Evolutionary conservation across 2,797 vertebrate genomes (phyloP).

Genomic region (Dicrostonyx torquatus): DNA sequence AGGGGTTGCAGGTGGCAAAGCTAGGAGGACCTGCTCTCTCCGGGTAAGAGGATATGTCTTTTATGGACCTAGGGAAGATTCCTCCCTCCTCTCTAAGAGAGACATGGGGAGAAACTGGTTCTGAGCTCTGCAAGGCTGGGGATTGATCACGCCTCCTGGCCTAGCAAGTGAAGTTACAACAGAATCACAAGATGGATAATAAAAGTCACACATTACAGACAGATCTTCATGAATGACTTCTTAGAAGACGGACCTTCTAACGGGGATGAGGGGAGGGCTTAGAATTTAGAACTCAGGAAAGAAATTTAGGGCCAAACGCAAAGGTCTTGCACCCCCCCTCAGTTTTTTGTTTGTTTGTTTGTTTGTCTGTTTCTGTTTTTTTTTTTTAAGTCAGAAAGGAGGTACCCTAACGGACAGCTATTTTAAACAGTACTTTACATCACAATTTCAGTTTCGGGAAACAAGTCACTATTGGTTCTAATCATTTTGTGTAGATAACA

Average conservation of each 20-base stretch:
- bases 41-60: neutral
- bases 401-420: neutral
- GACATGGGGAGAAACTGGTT: neutral
- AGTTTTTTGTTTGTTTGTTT: no score
- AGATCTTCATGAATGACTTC: constrained; percentile 42
- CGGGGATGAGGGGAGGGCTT: neutral
- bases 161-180: constrained; percentile 49
- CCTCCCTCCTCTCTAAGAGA: neutral
- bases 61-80: neutral
- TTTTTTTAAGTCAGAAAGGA: constrained; percentile 26
- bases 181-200: constrained; percentile 43
- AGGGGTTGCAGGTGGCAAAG: neutral
- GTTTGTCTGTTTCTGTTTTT: neutral
- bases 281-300: neutral
- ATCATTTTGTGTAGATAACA: constrained; percentile 4
- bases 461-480: constrained; percentile 35
- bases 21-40: neutral
- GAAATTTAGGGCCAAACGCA: neutral
- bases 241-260: neutral
- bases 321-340: neutral
- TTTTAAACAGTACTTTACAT: constrained; percentile 49
- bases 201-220: constrained; percentile 51
- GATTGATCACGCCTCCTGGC: neutral
- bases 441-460: constrained; percentile 38
- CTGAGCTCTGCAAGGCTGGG: neutral